These are phyloP conservation scores for Odontocolon sp. DNA, from an alignment of 2,888 invertebrate species.

Conservation along the genomic window DNA sequence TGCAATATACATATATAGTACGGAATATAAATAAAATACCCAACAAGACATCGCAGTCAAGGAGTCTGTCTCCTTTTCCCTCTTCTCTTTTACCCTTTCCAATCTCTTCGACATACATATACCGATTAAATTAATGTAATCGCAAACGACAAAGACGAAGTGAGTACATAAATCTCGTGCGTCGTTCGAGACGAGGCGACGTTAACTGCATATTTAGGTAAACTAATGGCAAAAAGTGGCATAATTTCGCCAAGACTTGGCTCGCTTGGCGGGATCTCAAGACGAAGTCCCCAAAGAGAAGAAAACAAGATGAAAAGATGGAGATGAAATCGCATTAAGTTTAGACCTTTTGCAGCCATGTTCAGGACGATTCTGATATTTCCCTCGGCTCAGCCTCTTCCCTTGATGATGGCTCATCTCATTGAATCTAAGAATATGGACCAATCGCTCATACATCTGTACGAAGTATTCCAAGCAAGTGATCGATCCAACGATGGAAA, in stretches of 20 bases:
- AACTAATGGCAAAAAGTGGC: conserved; percentile 75
- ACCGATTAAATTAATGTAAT: conserved; percentile 43
- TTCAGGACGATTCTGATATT: no score
- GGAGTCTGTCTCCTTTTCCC: no score
- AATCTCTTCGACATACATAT: neutral
- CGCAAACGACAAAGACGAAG: conserved; percentile 46
- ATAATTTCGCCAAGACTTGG: conserved; percentile 63
- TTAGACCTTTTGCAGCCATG: neutral
- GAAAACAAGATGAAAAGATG: no score
- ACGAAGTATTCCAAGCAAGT: conserved; percentile 28
- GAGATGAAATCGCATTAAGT: neutral
- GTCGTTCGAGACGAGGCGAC: conserved; percentile 46
- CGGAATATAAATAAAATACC: no score
- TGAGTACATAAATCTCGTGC: conserved; percentile 59
- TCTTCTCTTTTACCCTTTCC: no score
- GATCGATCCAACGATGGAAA: no score
- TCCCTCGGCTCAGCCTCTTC: no score
- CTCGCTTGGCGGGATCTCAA: conserved; percentile 66
- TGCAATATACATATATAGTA: no score
- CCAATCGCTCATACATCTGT: conserved; percentile 27
- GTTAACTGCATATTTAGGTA: conserved; percentile 73
- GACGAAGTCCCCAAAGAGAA: conserved; percentile 28
- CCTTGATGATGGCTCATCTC: no score
- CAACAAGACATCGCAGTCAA: no score
- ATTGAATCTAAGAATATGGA: conserved; percentile 4